These are phyloP conservation scores for Sebastes nivosus DNA, from an alignment of 2,797 vertebrate species.

Conservation along the genomic window DNA sequence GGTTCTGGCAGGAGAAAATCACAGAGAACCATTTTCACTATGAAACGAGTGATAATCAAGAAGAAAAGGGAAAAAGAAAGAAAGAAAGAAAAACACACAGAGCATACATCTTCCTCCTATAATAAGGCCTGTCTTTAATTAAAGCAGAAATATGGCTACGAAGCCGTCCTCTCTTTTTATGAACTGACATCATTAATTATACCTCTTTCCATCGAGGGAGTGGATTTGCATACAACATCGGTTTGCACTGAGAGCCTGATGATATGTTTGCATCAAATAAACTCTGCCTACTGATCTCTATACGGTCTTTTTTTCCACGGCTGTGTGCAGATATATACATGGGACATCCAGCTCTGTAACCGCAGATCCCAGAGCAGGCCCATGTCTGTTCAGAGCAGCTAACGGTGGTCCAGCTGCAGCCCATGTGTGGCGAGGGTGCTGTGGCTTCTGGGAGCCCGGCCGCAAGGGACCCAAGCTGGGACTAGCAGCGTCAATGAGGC, in stretches of 20 bases:
- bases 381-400: conserved; percentile 71
- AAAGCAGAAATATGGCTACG: conserved; percentile 71
- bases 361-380: conserved; percentile 66
- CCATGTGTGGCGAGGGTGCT: conserved; percentile 81
- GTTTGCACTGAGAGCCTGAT: conserved; percentile 84
- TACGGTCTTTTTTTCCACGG: conserved; percentile 76
- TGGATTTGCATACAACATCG: conserved; percentile 84
- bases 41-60: conserved; percentile 69
- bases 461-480: conserved; percentile 73
- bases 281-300: conserved; percentile 85
- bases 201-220: conserved; percentile 80
- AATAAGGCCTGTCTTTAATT: conserved; percentile 80
- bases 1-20: conserved; percentile 87
- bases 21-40: conserved; percentile 86
- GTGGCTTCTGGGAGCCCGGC: conserved; percentile 79
- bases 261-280: conserved; percentile 93
- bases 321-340: conserved; percentile 73
- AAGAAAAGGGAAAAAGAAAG: conserved; percentile 50
- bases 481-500: conserved; percentile 71
- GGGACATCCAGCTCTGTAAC: conserved; percentile 63
- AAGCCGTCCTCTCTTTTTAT: conserved; percentile 75
- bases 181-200: conserved; percentile 83
- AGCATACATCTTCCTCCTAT: conserved; percentile 74
- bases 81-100: conserved; percentile 65
- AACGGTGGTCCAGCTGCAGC: conserved; percentile 84